Evolutionary conservation across 2,888 invertebrate species (phyloP).

Genomic region (Rhagonycha lutea): DNA sequence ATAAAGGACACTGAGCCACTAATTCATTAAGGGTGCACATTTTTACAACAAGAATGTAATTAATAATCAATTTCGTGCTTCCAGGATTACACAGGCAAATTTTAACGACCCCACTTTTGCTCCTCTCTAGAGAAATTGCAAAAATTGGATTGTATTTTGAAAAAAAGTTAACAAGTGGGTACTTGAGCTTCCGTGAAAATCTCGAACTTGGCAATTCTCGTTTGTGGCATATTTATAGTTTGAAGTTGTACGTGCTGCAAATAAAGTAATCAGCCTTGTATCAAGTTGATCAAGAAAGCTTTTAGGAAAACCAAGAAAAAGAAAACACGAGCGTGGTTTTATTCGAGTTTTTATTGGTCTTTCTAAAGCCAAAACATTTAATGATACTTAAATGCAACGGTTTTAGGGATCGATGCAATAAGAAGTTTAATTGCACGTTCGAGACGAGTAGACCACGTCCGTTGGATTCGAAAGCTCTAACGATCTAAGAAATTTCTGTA

Average conservation of each 20-base stretch:
- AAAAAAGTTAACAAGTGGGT: background rate
- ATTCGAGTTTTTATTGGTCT: conserved; percentile 17
- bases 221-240: background rate
- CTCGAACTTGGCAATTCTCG: background rate
- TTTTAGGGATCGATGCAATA: conserved; percentile 5
- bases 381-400: background rate
- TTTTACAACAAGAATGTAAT: background rate
- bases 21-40: conserved; percentile 10
- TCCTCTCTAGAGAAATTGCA: background rate
- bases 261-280: conserved; percentile 2
- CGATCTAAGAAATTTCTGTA: background rate
- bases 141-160: background rate
- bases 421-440: background rate
- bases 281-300: conserved; percentile 20
- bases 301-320: conserved; percentile 16
- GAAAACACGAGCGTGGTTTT: conserved; percentile 14
- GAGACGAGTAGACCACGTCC: background rate
- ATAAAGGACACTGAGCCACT: conserved; percentile 14
- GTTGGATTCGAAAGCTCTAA: background rate
- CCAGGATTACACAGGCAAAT: background rate
- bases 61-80: background rate
- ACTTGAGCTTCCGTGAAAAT: background rate
- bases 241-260: background rate
- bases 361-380: conserved; percentile 9
- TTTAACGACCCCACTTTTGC: background rate